Evolutionary conservation across 2,888 invertebrate genomes (phyloP), one percentile per base, ranked within the genome.

Genomic region (Drosophila nigricruria): DNA sequence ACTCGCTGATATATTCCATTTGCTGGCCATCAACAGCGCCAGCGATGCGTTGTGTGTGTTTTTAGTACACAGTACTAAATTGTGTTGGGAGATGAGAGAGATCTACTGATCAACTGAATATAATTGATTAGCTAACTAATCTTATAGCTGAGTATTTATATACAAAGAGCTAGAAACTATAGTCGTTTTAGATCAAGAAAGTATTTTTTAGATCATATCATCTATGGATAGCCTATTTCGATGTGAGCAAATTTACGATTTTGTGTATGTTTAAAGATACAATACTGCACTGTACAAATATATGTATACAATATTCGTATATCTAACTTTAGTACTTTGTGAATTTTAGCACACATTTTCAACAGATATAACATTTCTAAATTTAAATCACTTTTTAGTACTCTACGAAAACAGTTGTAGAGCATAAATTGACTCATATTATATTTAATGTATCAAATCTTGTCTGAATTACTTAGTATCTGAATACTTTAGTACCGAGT

Each of bases 1-100:
- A 34, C 42, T 30, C n/a, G 45, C 18, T 40, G 42, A 38, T 53
- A 43, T 49, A 56, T 73, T 30, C n/a, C 23, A 38, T 56, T 27
- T 40, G 43, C n/a, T 34, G 38, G 18, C 54, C 34, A 45, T 49
- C 56, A 54, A 12, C 49, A 50, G 14, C 20, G 8, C 12, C n/a
- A 63, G 6, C 30, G 25, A 6, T 36, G 52, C 32, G 34, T 16
- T 16, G 0, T n/a, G 10, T n/a, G 10, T 27, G n/a, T 27, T 23
- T 63, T 60, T 63, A 61, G 52, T 59, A 62, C 59, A n/a, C 1
- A 34, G 60, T 40, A 73, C 59, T 56, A 73, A 64, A 32, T 50
- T 12, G 3, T 12, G 12, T 14, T 14, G 25, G 25, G 32, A 50
- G 32, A 14, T 2, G 14, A 8, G 43, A 8, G 8, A 16, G 14